Evolutionary conservation across 2,797 vertebrate genomes (phyloP).

Genomic region (Dromococcyx pavoninus): DNA sequence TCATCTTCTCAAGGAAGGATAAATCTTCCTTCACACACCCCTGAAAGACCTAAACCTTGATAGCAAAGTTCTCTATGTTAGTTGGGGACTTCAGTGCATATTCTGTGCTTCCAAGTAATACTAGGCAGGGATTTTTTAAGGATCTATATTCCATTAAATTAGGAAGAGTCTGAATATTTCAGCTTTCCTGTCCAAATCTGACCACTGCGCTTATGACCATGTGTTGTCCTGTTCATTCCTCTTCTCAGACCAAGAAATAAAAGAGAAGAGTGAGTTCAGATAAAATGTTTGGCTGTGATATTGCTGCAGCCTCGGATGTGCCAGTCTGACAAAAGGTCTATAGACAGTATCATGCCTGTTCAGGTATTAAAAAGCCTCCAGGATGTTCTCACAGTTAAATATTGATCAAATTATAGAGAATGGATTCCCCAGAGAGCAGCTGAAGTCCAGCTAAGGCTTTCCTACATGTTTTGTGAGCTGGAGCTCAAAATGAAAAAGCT

Average conservation of each 20-base stretch:
- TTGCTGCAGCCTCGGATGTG: background rate
- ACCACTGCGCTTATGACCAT: accelerated
- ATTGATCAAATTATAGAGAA: background rate
- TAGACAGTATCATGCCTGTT: background rate
- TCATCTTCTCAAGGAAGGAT: background rate
- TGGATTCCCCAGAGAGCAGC: background rate
- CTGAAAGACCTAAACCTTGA: background rate
- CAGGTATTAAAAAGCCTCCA: background rate
- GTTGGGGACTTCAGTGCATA: background rate
- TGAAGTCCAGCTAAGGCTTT: background rate
- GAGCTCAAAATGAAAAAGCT: background rate
- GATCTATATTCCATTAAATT: no score
- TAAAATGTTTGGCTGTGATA: accelerated
- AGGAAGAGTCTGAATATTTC: background rate
- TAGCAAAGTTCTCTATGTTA: accelerated
- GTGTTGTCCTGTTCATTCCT: accelerated
- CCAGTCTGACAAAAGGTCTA: background rate
- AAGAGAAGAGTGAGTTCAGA: background rate
- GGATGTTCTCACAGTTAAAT: background rate
- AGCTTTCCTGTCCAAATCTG: background rate
- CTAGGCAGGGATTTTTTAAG: background rate
- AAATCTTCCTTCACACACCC: background rate
- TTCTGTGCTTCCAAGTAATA: accelerated
- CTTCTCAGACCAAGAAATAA: background rate
- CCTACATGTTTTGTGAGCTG: accelerated